These are phyloP conservation scores for Beaufortia kweichowensis DNA, from an alignment of 2,113 vertebrate species.

Conservation along the genomic window DNA sequence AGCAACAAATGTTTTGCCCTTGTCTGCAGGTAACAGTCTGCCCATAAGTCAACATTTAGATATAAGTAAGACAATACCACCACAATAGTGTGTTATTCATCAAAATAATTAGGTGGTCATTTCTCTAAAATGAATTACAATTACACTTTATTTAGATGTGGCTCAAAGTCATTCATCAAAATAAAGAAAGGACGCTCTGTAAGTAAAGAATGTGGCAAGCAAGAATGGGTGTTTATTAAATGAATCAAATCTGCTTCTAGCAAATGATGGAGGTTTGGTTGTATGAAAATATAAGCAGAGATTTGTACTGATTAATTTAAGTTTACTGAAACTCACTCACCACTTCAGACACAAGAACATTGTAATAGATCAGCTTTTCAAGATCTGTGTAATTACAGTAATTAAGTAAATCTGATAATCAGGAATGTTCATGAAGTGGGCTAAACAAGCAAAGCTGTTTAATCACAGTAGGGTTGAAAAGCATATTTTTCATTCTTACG, in stretches of 20 bases:
- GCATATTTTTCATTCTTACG: conserved; percentile 5
- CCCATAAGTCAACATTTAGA: too few relatives aligned
- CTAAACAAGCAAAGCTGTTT: background rate
- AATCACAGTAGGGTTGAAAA: background rate
- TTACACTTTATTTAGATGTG: too few relatives aligned
- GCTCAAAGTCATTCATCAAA: too few relatives aligned
- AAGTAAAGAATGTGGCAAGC: background rate
- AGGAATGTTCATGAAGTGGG: background rate
- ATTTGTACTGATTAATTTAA: conserved; percentile 58
- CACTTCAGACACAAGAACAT: conserved; percentile 9
- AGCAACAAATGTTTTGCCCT: too few relatives aligned
- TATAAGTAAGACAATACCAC: too few relatives aligned
- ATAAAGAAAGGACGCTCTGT: too few relatives aligned
- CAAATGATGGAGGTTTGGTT: conserved; percentile 37
- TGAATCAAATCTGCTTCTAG: conserved; percentile 30
- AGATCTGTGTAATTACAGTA: background rate
- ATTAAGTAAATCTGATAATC: conserved; percentile 25
- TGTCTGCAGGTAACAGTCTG: too few relatives aligned
- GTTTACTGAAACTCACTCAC: background rate
- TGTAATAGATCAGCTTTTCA: background rate
- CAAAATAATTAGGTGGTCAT: too few relatives aligned
- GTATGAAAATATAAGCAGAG: conserved; percentile 55
- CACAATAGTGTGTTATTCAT: too few relatives aligned
- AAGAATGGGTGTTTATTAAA: conserved; percentile 27
- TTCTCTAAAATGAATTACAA: too few relatives aligned